These are phyloP conservation scores for Colossoma macropomum DNA, from an alignment of 2,113 vertebrate species.

Conservation along the genomic window DNA sequence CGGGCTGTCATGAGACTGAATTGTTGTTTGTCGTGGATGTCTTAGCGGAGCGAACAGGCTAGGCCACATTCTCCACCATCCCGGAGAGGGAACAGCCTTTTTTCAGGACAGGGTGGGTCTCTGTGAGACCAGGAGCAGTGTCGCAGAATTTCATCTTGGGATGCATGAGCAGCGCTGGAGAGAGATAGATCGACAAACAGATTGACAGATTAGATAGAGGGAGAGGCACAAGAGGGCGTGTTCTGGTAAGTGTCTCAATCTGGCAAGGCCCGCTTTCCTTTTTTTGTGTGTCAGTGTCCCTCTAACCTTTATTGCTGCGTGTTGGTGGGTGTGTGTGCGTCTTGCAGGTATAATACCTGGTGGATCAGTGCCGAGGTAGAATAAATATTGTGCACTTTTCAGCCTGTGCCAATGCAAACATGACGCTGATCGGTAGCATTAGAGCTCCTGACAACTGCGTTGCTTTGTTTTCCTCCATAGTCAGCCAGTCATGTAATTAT, in stretches of 20 bases:
- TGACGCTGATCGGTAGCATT: background rate
- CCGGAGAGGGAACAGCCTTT: background rate
- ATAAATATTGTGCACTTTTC: background rate
- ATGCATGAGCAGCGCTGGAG: background rate
- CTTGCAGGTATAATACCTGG: background rate
- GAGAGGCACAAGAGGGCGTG: slow-evolving; percentile 1
- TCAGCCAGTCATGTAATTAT: too few relatives aligned
- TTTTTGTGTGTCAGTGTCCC: slow-evolving; percentile 23
- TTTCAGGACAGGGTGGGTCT: background rate
- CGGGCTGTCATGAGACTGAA: background rate
- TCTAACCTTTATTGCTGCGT: background rate
- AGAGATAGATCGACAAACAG: background rate
- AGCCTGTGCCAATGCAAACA: background rate
- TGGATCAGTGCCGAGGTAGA: too few relatives aligned
- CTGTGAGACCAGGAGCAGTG: background rate
- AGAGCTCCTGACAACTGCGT: background rate
- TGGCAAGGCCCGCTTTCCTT: slow-evolving; percentile 35
- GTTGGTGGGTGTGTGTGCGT: slow-evolving; percentile 20
- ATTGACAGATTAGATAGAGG: background rate
- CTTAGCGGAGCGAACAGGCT: slow-evolving; percentile 54
- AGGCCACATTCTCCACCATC: slow-evolving; percentile 53
- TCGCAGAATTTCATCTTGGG: background rate
- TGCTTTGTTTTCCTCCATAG: background rate
- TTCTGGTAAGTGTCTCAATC: slow-evolving; percentile 41
- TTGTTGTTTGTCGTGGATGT: slow-evolving; percentile 11